These are phyloP conservation scores for Oreortyx pictus DNA, from an alignment of 2,797 vertebrate species.

Conservation along the genomic window DNA sequence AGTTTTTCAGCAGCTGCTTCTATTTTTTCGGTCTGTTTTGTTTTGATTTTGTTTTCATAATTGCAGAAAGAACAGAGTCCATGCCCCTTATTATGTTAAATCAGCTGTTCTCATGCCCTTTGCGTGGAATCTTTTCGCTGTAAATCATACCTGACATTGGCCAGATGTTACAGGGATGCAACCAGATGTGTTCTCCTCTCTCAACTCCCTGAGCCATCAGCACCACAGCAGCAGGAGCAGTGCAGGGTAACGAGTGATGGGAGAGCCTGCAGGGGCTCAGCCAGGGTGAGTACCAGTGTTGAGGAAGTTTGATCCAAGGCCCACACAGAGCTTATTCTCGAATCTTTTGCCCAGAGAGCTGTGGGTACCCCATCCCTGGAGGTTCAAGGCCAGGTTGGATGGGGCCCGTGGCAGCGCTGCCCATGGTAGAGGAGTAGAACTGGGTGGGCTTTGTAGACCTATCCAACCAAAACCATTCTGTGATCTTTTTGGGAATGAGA, in stretches of 20 bases:
- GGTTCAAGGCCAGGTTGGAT: too few species aligned
- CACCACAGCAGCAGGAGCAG: fast-evolving
- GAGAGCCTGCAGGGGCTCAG: background rate
- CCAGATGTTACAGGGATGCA: slow-evolving; percentile 51
- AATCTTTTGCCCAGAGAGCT: too few species aligned
- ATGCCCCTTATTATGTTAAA: slow-evolving; percentile 25
- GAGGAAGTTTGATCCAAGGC: background rate
- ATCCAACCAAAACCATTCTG: too few species aligned
- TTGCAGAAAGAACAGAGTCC: background rate
- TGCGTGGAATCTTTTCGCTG: background rate
- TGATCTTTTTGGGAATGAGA: background rate
- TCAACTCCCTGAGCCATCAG: background rate
- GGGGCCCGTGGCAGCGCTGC: too few species aligned
- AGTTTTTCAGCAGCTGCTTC: background rate
- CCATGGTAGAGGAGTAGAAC: too few species aligned
- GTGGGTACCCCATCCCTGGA: too few species aligned
- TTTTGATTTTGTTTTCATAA: background rate
- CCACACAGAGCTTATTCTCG: background rate
- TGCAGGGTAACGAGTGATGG: fast-evolving
- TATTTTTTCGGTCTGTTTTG: background rate
- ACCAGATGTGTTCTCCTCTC: slow-evolving; percentile 39
- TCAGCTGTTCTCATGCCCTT: background rate
- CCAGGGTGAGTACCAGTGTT: background rate
- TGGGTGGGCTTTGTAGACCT: too few species aligned
- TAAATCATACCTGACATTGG: slow-evolving; percentile 54